phyloP scores from a whole-genome alignment of 2,113 vertebrate genomes.

The Hippopotamus amphibius region DNA sequence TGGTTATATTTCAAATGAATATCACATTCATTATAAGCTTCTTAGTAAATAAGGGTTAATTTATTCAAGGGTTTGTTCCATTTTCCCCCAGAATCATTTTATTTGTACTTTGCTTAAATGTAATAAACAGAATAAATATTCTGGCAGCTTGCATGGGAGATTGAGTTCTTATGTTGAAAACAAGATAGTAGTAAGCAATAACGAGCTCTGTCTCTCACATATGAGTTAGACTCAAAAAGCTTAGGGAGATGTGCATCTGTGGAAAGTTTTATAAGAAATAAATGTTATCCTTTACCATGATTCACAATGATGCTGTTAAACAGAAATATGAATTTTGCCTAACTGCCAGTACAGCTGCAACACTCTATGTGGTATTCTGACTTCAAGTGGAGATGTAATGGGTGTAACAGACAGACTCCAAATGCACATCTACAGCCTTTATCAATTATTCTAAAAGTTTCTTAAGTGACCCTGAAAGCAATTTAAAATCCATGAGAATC shows the following conservation, averaged over 20 bases:
- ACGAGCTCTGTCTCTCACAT: background rate
- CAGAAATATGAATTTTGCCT: background rate
- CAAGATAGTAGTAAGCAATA: slow-evolving; percentile 15
- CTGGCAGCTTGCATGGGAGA: background rate
- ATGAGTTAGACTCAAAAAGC: slow-evolving; percentile 1
- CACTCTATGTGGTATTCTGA: background rate
- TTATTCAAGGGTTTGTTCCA: background rate
- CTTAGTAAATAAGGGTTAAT: background rate
- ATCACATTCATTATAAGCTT: background rate
- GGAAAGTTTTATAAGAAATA: slow-evolving; percentile 41
- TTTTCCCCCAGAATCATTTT: background rate
- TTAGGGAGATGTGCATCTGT: slow-evolving; percentile 21
- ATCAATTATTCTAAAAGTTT: background rate
- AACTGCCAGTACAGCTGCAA: background rate
- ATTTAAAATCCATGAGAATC: background rate
- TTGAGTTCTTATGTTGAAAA: slow-evolving; percentile 46
- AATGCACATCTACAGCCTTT: background rate
- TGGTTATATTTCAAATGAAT: background rate
- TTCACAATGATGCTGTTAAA: background rate
- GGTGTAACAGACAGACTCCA: background rate
- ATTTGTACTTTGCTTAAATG: background rate
- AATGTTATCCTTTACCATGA: background rate
- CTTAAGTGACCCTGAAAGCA: background rate
- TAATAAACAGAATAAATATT: slow-evolving; percentile 49
- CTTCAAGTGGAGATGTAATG: background rate